Base-by-base conservation (phyloP, 2,797 vertebrate species). In the Xiphophorus birchmanni region DNA sequence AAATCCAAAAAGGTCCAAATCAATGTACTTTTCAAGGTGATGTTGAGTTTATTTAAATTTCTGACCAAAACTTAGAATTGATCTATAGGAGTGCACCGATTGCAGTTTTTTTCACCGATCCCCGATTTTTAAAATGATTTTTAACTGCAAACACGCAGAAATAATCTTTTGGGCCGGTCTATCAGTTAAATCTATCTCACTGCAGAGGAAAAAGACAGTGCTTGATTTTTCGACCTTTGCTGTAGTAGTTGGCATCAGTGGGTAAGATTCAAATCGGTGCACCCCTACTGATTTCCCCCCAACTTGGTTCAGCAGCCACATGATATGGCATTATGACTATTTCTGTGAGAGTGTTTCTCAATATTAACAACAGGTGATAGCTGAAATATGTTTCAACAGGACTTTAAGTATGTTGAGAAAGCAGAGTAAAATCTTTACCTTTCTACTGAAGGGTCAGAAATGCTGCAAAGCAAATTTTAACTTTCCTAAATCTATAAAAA, bases 331-430 rank as follows among this genome's bases (percentile, higher is more conserved):
- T 10, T 21, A 21, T 63, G 17, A 65, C 32, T 37, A 65, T 65
- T 65, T 65, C 32, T 65, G 32, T 21, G 32, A 35, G 32, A n/a
- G 40, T 71, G 67, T 40, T 42, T 11, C 6, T 44, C 40, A 42
- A 37, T 71, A 44, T 2, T 26, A 71, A 71, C 13, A 44, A 44
- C 15, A 42, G 23, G 11, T 44, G 37, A 26, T 5, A 67, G 32
- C 37, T 10, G 12, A 65, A 18, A 65, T 37, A 65, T 65, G 6
- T 67, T 67, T 37, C 35, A 69, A 69, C 37, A 6, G 5, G 67
- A 44, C 67, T 71, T 21, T 69, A 71, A 71, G 23, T 71, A 44
- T 71, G 40, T 29, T 72, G 13, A 72, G 42, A 72, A 72, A 44
- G 26, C 26, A 72, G 12, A 72, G n/a, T 44, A 15, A 72, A 72